Conservation (phyloP, 2,113 vertebrate species). For the Acanthochromis polyacanthus region DNA sequence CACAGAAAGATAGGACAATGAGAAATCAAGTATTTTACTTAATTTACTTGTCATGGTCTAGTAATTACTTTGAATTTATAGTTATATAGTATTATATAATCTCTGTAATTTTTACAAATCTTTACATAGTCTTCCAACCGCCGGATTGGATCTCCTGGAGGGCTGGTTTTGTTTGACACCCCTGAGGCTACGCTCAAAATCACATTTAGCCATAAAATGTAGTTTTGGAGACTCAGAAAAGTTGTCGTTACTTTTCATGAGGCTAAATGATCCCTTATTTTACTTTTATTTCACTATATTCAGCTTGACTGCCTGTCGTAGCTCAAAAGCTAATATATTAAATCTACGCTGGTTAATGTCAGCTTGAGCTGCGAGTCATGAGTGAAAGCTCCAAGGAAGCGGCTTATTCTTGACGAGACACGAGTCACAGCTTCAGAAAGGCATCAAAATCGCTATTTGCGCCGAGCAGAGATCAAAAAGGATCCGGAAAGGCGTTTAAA, state of each 20-base stretch:
- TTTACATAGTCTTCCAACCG: too few species aligned
- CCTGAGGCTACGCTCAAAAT: neutral
- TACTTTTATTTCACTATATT: neutral
- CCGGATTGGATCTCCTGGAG: too few species aligned
- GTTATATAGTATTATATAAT: too few species aligned
- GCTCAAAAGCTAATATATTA: neutral
- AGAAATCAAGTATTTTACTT: too few species aligned
- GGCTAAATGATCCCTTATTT: too few species aligned
- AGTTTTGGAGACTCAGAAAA: neutral
- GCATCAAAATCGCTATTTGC: constrained; percentile 16
- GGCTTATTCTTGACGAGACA: constrained; percentile 14
- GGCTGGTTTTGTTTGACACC: too few species aligned
- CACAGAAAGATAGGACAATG: too few species aligned
- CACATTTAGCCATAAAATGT: neutral
- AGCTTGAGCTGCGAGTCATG: neutral
- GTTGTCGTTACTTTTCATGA: neutral
- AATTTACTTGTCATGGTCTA: too few species aligned
- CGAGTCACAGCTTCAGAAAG: constrained; percentile 26
- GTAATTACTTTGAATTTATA: too few species aligned
- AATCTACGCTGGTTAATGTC: neutral
- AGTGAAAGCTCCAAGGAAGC: constrained; percentile 32
- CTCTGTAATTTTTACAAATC: too few species aligned
- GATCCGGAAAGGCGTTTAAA: constrained; percentile 31
- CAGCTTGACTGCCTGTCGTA: neutral
- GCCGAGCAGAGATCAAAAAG: constrained; percentile 35